Base-by-base conservation (phyloP, 2,888 invertebrate genomes). In the Malachius bipustulatus region DNA sequence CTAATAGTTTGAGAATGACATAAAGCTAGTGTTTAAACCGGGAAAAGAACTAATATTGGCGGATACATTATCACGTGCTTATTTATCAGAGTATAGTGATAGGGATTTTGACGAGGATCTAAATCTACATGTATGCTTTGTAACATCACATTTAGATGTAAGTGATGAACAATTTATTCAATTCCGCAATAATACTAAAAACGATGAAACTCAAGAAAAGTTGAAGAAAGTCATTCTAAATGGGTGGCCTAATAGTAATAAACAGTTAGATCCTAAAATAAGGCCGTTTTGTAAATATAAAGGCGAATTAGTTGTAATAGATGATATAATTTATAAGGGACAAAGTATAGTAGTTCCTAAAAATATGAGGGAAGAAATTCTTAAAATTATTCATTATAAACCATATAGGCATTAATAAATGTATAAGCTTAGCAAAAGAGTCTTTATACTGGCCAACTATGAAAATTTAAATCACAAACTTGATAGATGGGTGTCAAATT, bases 401-500 rank as follows among this genome's bases (percentile, higher is more conserved):
- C 11, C 44, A 44, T 29, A 31, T 42, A 16, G 44, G 44, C 6
- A 28, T 37, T 9, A 37, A 37, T 4, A 43, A 44, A 32, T 42
- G 38, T 27, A 30, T 34, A 32, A 34, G 30, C 14, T 24, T 37
- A 26, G 40, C 42, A 4, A 34, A 32, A 26, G 30, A 35, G 8
- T 35, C 34, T 15, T 19, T 45, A 29, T 43, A 30, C 31, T 45
- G 45, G 41, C 43, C 43, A 3, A 32, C 16, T 3, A 45, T 45
- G 30, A 34, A 19, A 16, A 36, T 37, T 34, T 36, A 41, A 26
- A 43, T 43, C n/a, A 38, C 38, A 36, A 24, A 39, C 6, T 10
- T n/a, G 13, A 31, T 43, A 12, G 2, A 8, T 13, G 30, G 13
- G 29, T 44, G 44, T 40, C 14, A 15, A 12, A 9, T 35, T 14